These are phyloP conservation scores for Microtus ochrogaster DNA, from an alignment of 2,113 vertebrate genomes.

Conservation along the genomic window DNA sequence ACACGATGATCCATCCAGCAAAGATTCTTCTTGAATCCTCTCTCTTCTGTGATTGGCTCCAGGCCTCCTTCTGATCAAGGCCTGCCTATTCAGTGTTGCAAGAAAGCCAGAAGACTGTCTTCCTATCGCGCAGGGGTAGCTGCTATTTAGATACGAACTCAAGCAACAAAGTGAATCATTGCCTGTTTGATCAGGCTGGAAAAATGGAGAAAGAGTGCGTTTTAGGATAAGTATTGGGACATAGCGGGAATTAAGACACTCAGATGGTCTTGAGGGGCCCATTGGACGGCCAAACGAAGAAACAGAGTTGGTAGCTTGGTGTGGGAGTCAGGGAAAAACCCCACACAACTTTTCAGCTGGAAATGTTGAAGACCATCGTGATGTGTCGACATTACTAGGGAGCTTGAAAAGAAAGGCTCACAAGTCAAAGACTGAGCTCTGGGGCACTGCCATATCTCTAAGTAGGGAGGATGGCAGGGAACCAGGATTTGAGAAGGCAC, in stretches of 20 bases:
- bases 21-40: not conserved
- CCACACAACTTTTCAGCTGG: not conserved
- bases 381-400: not conserved
- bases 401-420: not conserved
- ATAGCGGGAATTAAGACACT: not conserved
- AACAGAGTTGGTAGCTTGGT: not conserved
- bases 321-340: not conserved
- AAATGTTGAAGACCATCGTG: not conserved
- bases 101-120: slow-evolving; percentile 4
- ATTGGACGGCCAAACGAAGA: not conserved
- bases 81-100: not conserved
- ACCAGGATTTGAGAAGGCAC: not conserved
- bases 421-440: not conserved
- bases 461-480: not conserved
- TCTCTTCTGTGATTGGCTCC: not conserved
- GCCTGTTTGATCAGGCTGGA: not conserved
- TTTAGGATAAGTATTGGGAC: not conserved
- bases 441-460: not conserved
- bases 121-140: not conserved
- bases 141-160: not conserved
- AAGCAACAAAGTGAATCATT: not conserved
- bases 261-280: not conserved
- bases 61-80: not conserved
- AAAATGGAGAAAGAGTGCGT: not conserved
- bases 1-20: not conserved